Conservation (phyloP, 2,113 vertebrate species). For the Galbula dea region DNA sequence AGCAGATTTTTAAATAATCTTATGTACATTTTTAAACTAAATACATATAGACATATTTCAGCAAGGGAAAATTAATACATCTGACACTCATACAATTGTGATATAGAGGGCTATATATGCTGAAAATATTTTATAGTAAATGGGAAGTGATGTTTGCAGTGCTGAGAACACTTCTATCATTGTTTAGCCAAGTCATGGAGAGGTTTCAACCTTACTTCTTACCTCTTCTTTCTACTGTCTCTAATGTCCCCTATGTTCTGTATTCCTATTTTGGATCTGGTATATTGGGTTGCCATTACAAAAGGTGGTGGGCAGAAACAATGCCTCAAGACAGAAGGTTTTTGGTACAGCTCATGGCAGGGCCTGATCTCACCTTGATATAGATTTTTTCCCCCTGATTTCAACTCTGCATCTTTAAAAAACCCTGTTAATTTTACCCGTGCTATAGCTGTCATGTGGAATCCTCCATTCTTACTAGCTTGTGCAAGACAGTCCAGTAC, state of each 20-base stretch:
- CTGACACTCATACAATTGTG: slow-evolving; percentile 5
- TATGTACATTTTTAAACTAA: not conserved
- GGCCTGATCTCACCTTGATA: not conserved
- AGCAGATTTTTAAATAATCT: not conserved
- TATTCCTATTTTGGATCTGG: not conserved
- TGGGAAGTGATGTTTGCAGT: slow-evolving; percentile 34
- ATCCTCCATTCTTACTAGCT: not conserved
- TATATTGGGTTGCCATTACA: not conserved
- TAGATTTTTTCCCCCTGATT: accelerated
- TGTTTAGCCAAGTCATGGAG: slow-evolving; percentile 27
- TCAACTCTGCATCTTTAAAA: not conserved
- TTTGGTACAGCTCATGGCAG: not conserved
- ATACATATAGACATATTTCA: not conserved
- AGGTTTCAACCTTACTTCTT: slow-evolving; percentile 14
- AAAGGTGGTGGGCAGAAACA: not conserved
- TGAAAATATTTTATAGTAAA: slow-evolving; percentile 27
- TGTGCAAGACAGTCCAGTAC: not conserved
- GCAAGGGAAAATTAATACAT: not conserved
- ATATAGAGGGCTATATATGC: not conserved
- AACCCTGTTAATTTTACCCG: accelerated
- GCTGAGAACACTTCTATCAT: slow-evolving; percentile 30
- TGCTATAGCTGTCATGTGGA: not conserved
- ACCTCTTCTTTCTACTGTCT: not conserved
- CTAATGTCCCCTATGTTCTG: not conserved
- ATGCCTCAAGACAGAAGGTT: not conserved